A percentile compares a stretch with the other conserved stretches of the same genome.
Evolutionary conservation across 1,140 invertebrate genomes (phyloP).

Genomic region (Anthonomus grandis): DNA sequence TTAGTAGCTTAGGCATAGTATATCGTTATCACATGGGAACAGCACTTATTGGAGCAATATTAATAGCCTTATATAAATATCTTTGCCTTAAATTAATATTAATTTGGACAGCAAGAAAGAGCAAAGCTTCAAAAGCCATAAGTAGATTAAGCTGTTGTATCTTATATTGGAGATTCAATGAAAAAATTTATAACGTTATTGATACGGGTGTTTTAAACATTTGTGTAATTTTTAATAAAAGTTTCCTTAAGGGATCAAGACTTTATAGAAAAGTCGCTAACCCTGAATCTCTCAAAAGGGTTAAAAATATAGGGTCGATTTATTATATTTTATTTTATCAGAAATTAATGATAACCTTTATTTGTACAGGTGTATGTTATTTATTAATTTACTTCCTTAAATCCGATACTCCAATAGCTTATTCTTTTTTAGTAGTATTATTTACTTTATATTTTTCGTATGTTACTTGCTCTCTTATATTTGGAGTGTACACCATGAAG

Average conservation of each 20-base stretch:
- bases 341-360: neutral
- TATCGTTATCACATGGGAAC: neutral
- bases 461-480: neutral
- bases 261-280: neutral
- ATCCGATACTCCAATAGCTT: neutral
- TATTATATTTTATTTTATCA: conserved; percentile 5
- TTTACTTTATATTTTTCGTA: neutral
- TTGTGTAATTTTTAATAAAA: neutral
- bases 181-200: neutral
- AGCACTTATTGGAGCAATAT: neutral
- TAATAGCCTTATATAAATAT: neutral
- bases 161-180: neutral
- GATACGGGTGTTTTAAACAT: neutral
- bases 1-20: neutral
- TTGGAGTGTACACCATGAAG: neutral
- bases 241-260: neutral
- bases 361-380: neutral
- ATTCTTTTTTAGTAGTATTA: neutral
- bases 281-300: neutral
- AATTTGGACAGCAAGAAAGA: conserved; percentile 1
- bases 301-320: neutral
- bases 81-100: neutral
- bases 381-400: neutral
- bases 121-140: neutral
- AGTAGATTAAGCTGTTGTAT: neutral